Evolutionary conservation across 1,140 invertebrate genomes (phyloP), one percentile per base, ranked within the genome.

Genomic region (Danaus plexippus): DNA sequence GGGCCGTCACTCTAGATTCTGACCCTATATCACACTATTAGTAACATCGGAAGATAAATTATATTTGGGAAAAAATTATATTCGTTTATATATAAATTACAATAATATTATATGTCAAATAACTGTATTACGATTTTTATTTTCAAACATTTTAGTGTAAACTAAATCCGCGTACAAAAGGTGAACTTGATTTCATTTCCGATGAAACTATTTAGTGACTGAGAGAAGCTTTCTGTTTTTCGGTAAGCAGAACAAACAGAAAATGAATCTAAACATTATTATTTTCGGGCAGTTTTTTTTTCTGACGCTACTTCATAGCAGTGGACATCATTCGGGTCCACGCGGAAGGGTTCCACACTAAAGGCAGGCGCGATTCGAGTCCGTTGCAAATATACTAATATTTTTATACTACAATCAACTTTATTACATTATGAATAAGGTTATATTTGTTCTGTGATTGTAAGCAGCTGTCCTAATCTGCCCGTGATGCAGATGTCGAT

Each of bases 271-370:
- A 52, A 51, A 22, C 18, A 46, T 50, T 48, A 15, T 48, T 18
- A 13, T 12, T 15, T 11, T 18, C 4, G 10, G 22, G 15, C n/a
- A 44, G 40, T 15, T 59, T 61, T 66, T 61, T 68, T 68, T 78
- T 66, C 62, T 57, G 42, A 64, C 71, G 18, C 15, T 75, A 61
- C 69, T 32, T 12, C 40, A 45, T 61, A 68, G 57, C 60, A 12
- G 18, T 52, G 65, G 70, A 75, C 64, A 64, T 72, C 75, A 75
- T 76, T 68, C 64, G 50, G 67, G 69, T 72, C 67, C 64, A 77
- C 67, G 71, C 75, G 77, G 77, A 80, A 80, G 75, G 77, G 77
- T 75, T 75, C 61, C 53, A 59, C 60, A 54, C 61, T 77, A 75
- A 74, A 69, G 75, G 73, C 72, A 76, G 77, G 75, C 75, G 75